Conservation (phyloP, 2,888 invertebrate genomes). For the Mantis religiosa region DNA sequence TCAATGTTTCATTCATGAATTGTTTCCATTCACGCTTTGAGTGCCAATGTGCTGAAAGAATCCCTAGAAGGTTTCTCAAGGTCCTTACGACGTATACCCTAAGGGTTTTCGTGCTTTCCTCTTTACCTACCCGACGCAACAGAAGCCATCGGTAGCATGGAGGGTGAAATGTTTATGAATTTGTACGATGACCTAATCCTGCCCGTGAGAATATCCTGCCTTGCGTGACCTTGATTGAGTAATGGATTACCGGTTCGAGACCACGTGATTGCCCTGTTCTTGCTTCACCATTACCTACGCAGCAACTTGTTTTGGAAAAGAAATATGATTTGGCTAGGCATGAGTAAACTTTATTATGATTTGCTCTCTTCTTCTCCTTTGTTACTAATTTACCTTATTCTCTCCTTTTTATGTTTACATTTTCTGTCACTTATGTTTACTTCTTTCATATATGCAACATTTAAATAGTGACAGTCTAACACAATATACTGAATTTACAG, state of each 20-base stretch:
- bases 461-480: too few species aligned
- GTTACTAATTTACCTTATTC: too few species aligned
- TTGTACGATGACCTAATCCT: neutral
- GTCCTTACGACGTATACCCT: neutral
- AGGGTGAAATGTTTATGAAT: neutral
- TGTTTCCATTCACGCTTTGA: neutral
- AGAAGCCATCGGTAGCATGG: neutral
- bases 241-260: neutral
- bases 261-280: neutral
- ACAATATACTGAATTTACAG: too few species aligned
- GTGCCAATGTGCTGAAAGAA: neutral
- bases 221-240: conserved; percentile 15
- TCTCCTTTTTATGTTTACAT: too few species aligned
- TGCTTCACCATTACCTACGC: neutral
- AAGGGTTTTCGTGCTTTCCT: neutral
- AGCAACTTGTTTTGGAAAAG: neutral
- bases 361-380: too few species aligned
- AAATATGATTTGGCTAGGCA: neutral
- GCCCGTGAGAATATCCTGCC: conserved; percentile 12
- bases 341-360: too few species aligned
- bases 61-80: neutral
- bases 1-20: neutral
- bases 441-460: too few species aligned
- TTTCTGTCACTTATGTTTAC: too few species aligned
- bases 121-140: neutral